Base-by-base conservation (phyloP, 1,140 invertebrate species). In the Bombyx mandarina region DNA sequence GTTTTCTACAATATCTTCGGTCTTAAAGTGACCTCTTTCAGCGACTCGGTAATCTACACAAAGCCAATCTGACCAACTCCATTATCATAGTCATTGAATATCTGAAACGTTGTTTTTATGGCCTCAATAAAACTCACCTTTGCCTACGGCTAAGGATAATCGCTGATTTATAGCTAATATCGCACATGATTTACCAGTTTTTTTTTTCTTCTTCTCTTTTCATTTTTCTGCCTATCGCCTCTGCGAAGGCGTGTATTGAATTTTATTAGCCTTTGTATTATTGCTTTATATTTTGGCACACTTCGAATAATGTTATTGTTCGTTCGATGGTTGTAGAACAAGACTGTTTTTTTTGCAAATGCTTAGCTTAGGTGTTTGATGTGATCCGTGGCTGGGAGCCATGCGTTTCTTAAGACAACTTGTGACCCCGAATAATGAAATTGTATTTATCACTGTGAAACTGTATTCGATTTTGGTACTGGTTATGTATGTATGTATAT, bases 151-250 rank as follows among this genome's bases (percentile, higher is more conserved):
- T 57, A 54, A 60, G 68, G 61, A 67, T 70, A 71, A 71, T 71
- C 68, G 66, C 50, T 71, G 68, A 71, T 71, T 71, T 71, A 67
- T 67, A 56, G 61, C 57, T 71, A 67, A 71, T 71, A 71, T 67
- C 66, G 56, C 58, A 63, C 60, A 63, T 65, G 68, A 71, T 71
- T 71, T 71, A 67, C 61, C 60, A 66, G 63, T 67, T 63, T 62
- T 66, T 57, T 56, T 51, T 48, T 58, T n/a, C n/a, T 18, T 18
- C 12, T 18, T 58, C 57, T 46, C 50, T 57, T 65, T 66, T 63
- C 63, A 52, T 54, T 57, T 53, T 47, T 47, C 22, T 45, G n/a
- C 26, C 45, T 55, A 43, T 3, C 54, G 50, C 26, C 50, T 59
- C 52, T 46, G 45, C 47, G 10, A 63, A 60, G 26, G 53, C 59